These are phyloP conservation scores for Aspidiotus destructor DNA, from an alignment of 2,888 invertebrate species.

Conservation along the genomic window DNA sequence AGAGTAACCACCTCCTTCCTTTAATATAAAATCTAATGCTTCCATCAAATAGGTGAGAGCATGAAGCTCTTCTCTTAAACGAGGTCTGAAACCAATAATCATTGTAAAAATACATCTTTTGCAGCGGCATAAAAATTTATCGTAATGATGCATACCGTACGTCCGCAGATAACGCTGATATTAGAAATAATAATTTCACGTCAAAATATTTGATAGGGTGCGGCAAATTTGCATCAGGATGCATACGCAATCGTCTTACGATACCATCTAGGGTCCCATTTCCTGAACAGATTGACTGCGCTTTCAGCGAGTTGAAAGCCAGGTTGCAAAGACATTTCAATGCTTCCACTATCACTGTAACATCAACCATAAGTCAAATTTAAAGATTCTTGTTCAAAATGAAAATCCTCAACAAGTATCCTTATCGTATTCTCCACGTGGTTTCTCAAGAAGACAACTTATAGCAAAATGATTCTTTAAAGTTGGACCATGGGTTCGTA, in stretches of 20 bases:
- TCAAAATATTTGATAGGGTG: constrained; percentile 74
- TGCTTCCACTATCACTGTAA: constrained; percentile 57
- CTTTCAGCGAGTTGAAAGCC: constrained; percentile 61
- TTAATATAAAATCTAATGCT: constrained; percentile 55
- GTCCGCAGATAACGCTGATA: constrained; percentile 70
- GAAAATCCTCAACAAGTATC: too few relatives aligned
- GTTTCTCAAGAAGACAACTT: too few relatives aligned
- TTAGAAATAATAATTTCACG: constrained; percentile 75
- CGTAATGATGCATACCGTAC: constrained; percentile 42
- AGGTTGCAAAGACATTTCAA: constrained; percentile 83
- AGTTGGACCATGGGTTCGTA: neutral
- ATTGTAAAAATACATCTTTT: too few relatives aligned
- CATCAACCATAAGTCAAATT: constrained; percentile 5
- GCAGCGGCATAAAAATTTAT: too few relatives aligned
- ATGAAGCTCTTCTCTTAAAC: constrained; percentile 57
- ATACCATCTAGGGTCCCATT: constrained; percentile 62
- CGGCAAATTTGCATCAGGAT: constrained; percentile 54
- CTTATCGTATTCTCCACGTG: too few relatives aligned
- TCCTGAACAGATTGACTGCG: constrained; percentile 51
- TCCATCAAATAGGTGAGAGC: constrained; percentile 59
- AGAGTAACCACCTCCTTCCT: constrained; percentile 41
- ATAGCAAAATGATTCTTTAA: too few relatives aligned
- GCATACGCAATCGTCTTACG: constrained; percentile 58
- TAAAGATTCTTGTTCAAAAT: neutral
- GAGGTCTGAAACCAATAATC: constrained; percentile 43